These are phyloP conservation scores for Lymantria dispar DNA, from an alignment of 2,888 invertebrate genomes.

Conservation along the genomic window DNA sequence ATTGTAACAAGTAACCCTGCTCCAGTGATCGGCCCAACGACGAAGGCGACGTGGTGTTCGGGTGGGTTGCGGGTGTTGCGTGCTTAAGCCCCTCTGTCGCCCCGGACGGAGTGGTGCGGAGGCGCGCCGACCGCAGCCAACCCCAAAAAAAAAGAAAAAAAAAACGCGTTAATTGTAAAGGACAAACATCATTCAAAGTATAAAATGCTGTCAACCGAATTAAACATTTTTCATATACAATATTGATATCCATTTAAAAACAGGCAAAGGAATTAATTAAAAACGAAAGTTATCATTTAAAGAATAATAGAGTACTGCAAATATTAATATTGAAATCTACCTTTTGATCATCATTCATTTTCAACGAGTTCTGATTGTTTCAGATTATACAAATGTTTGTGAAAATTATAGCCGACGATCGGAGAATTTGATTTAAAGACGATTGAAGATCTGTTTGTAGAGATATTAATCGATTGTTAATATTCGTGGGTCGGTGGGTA, in stretches of 20 bases:
- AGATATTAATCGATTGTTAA: constrained; percentile 23
- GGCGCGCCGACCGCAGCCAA: no score
- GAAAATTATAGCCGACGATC: constrained; percentile 6
- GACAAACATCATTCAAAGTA: no score
- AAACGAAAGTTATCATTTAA: constrained; percentile 21
- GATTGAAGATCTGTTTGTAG: constrained; percentile 9
- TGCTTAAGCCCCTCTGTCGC: no score
- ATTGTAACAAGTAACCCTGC: no score
- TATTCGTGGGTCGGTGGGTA: neutral
- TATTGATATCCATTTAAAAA: neutral
- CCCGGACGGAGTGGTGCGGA: no score
- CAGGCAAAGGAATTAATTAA: constrained; percentile 21
- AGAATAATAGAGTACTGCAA: constrained; percentile 19
- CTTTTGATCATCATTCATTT: constrained; percentile 15
- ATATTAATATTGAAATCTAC: constrained; percentile 23
- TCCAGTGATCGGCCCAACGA: no score
- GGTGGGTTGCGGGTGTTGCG: no score
- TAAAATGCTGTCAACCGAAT: no score
- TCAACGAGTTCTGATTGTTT: constrained; percentile 22
- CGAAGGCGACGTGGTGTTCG: no score
- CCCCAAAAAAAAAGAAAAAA: no score
- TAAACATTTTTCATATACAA: no score
- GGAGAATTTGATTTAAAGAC: constrained; percentile 16
- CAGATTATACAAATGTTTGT: constrained; percentile 14
- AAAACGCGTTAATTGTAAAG: no score